These are phyloP conservation scores for Columba guinea DNA, from an alignment of 2,797 vertebrate genomes.

Conservation along the genomic window DNA sequence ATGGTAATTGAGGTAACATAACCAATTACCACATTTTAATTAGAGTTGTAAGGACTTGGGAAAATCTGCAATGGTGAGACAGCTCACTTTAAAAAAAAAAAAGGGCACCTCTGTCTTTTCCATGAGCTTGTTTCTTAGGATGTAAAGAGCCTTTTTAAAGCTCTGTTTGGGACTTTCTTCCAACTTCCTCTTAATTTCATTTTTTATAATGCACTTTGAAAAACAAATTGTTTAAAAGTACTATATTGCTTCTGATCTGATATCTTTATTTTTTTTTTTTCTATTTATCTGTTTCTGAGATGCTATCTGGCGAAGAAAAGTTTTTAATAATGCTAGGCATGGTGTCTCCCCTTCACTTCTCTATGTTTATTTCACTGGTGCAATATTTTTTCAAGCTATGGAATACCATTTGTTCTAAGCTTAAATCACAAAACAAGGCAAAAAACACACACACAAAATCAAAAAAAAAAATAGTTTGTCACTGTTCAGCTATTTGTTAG, in stretches of 20 bases:
- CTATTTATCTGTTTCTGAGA: not conserved
- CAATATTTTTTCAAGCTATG: not conserved
- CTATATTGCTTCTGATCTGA: not conserved
- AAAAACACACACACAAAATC: not conserved
- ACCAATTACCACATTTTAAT: slow-evolving; percentile 86
- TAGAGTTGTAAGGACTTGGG: slow-evolving; percentile 83
- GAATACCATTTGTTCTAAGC: not conserved
- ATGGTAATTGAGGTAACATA: slow-evolving; percentile 85
- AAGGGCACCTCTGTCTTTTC: slow-evolving; percentile 11
- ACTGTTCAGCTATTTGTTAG: not conserved
- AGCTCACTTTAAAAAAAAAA: slow-evolving; percentile 67
- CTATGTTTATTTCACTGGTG: not conserved
- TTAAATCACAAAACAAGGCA: not conserved
- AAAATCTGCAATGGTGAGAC: slow-evolving; percentile 75
- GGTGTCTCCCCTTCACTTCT: not conserved
- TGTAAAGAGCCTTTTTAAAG: slow-evolving; percentile 43
- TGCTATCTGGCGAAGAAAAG: not conserved
- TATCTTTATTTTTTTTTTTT: slow-evolving; percentile 4
- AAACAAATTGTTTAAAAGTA: slow-evolving; percentile 18
- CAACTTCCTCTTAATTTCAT: not conserved
- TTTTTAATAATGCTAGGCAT: not conserved
- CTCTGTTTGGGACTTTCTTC: slow-evolving; percentile 5
- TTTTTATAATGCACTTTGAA: slow-evolving; percentile 14
- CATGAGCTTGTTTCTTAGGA: slow-evolving; percentile 40
- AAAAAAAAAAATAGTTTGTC: not conserved